A percentile compares a stretch with the other conserved stretches of the same genome.
These are phyloP conservation scores for Bugula neritina DNA, from an alignment of 2,888 invertebrate species.

Conservation along the genomic window DNA sequence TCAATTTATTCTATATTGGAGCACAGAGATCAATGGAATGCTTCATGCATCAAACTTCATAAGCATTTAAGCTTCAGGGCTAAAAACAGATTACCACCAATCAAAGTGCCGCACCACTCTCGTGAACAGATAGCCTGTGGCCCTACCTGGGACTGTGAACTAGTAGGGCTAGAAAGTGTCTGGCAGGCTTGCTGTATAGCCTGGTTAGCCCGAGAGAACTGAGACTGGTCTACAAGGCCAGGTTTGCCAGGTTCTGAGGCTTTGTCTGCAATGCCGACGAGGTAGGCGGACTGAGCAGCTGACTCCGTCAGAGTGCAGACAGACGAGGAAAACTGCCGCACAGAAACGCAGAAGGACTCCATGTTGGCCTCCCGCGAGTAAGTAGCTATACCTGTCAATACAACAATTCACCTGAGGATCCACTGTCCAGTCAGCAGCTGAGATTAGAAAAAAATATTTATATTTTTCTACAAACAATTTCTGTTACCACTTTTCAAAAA, in stretches of 20 bases:
- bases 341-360: constrained; percentile 76
- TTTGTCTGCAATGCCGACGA: constrained; percentile 87
- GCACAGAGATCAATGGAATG: too few species aligned
- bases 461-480: too few species aligned
- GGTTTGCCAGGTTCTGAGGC: constrained; percentile 77
- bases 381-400: constrained; percentile 39
- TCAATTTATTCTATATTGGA: too few species aligned
- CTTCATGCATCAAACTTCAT: too few species aligned
- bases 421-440: too few species aligned
- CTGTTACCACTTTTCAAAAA: too few species aligned
- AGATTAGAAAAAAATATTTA: too few species aligned
- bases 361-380: constrained; percentile 62
- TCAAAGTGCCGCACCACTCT: too few species aligned
- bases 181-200: constrained; percentile 84
- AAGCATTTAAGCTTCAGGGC: too few species aligned
- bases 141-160: constrained; percentile 48
- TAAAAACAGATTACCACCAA: too few species aligned
- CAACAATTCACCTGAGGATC: too few species aligned
- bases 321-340: constrained; percentile 74
- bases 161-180: constrained; percentile 48
- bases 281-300: constrained; percentile 87
- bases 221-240: constrained; percentile 50
- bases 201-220: constrained; percentile 67
- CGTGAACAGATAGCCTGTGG: background rate
- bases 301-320: constrained; percentile 88